Percentiles rank a stretch among this genome's conserved stretches.
phyloP scores from a whole-genome alignment of 2,797 vertebrate species.

The Lophius americanus region DNA sequence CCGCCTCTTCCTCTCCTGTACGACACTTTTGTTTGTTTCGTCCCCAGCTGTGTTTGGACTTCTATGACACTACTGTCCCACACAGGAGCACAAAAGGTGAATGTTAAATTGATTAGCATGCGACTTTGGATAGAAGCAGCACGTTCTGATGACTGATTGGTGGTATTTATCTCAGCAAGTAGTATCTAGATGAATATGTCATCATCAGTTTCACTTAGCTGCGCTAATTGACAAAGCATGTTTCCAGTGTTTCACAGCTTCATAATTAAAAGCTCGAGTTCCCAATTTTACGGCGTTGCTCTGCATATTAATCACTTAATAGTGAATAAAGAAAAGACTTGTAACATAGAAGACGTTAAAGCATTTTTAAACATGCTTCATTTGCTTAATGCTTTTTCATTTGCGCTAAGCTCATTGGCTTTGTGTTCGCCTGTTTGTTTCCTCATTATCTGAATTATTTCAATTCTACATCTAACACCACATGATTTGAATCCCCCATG shows the following conservation, averaged over 20 bases:
- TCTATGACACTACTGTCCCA: slow-evolving; percentile 11
- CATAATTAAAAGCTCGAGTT: slow-evolving; percentile 49
- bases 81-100: neutral
- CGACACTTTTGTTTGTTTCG: slow-evolving; percentile 16
- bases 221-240: slow-evolving; percentile 60
- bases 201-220: slow-evolving; percentile 63
- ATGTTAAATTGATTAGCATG: neutral
- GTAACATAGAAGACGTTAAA: slow-evolving; percentile 26
- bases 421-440: slow-evolving; percentile 16
- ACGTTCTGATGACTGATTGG: slow-evolving; percentile 8
- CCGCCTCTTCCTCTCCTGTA: slow-evolving; percentile 17
- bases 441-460: slow-evolving; percentile 56
- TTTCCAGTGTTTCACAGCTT: slow-evolving; percentile 48
- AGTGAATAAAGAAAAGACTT: slow-evolving; percentile 37
- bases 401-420: slow-evolving; percentile 1
- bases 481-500: slow-evolving; percentile 21
- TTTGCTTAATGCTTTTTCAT: slow-evolving; percentile 29
- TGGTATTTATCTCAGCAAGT: slow-evolving; percentile 48
- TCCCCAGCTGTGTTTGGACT: slow-evolving; percentile 20
- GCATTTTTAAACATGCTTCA: slow-evolving; percentile 40
- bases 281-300: slow-evolving; percentile 39
- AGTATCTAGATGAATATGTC: slow-evolving; percentile 60
- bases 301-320: slow-evolving; percentile 46
- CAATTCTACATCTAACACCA: slow-evolving; percentile 15
- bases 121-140: neutral